Evolutionary conservation across 2,888 invertebrate genomes (phyloP), one percentile per base, ranked within the genome.

Genomic region (Watsonalla cultraria): DNA sequence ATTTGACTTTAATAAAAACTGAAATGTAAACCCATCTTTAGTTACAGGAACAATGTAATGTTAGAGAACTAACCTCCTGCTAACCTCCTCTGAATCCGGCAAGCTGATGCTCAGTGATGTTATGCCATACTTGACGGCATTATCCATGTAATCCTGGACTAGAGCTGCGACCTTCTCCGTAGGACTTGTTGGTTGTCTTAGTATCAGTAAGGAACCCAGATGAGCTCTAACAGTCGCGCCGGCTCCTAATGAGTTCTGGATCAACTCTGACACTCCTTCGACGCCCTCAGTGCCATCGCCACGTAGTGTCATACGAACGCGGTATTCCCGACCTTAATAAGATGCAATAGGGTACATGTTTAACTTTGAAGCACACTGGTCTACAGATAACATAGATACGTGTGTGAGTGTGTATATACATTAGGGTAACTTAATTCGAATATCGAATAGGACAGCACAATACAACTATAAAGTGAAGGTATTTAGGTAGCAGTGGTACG

Each of bases 21-120:
- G 24, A 24, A 24, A 37, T 5, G 6, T 13, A 7, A 45, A 1
- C 9, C 45, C 14, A 46, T 46, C 46, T 5, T 5, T 13, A 5
- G 13, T 5, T 13, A 13, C 2, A 9, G 6, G 1, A 24, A 24
- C 24, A 24, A 24, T 24, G 8, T 46, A 46, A 5, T 45, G 7
- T 34, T 37, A 50, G 42, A 0, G 46, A 5, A 34, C 54, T 7
- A 56, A 89, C 89, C 89, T 82, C 54, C 66, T 75, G 57, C 74
- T 81, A 4, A 87, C 80, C 60, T 90, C 89, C 46, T 87, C 84
- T 2, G 82, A 78, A 64, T 90, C 89, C 0, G 89, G 80, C 45
- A 89, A 65, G 47, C 78, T 84, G 45, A 90, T 76, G 50, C 76
- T 74, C 57, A 89, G 66, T 0, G 85, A 78, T 0, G 66, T 64